Percentiles rank a stretch among this genome's conserved stretches.
Conservation (phyloP, 53 echinoderm and acorn worm genomes). For the Crossaster papposus region DNA sequence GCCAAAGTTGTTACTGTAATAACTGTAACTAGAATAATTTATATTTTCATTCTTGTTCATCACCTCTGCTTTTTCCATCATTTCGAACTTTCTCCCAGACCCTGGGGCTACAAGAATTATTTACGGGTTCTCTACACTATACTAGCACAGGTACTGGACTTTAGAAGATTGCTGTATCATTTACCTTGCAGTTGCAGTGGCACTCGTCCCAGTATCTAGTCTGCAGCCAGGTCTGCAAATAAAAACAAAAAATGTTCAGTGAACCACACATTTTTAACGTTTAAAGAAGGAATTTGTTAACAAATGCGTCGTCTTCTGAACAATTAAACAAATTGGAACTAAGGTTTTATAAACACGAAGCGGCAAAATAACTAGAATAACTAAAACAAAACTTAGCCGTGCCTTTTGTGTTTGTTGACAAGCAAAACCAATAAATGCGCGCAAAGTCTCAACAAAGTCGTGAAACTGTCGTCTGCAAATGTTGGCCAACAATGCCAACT, state of each 20-base stretch:
- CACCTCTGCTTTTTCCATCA: background rate
- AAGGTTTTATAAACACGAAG: no score
- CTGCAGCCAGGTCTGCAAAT: background rate
- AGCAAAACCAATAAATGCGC: background rate
- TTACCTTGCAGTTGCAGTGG: background rate
- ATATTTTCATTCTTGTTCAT: background rate
- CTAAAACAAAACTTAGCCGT: no score
- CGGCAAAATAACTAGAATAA: no score
- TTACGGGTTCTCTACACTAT: no score
- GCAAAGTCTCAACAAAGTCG: background rate
- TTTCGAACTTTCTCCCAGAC: background rate
- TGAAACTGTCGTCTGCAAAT: constrained; percentile 35
- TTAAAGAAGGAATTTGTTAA: no score
- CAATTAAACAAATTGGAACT: no score
- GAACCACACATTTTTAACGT: no score
- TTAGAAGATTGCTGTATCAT: background rate
- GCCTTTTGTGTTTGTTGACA: no score
- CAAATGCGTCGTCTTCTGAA: no score
- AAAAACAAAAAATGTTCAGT: no score
- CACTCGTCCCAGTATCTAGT: no score
- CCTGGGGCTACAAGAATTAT: background rate
- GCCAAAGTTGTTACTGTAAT: background rate
- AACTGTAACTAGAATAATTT: no score
- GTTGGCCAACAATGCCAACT: background rate
- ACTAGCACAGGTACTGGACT: background rate